Conservation (phyloP, 1,140 invertebrate genomes). For the Lepidurus apus region DNA sequence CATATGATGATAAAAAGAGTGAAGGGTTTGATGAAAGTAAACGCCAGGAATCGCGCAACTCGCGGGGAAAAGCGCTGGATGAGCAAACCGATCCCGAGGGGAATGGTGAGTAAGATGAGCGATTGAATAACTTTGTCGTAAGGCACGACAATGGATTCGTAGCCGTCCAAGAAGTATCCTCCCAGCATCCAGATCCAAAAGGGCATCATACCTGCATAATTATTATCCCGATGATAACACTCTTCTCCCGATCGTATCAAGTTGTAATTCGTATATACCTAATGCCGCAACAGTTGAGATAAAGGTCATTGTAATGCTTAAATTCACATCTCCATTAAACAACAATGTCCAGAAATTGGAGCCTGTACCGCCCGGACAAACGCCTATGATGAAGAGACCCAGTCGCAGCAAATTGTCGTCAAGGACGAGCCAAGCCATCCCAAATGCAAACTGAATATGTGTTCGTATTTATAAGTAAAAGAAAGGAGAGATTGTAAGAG, state of each 20-base stretch:
- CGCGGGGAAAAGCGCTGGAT: constrained; percentile 63
- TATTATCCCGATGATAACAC: background rate
- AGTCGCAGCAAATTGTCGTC: constrained; percentile 55
- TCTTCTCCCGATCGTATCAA: background rate
- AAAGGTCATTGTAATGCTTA: constrained; percentile 89
- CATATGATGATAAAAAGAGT: constrained; percentile 68
- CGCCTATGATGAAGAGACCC: constrained; percentile 86
- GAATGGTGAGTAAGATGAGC: constrained; percentile 70
- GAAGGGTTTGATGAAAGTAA: constrained; percentile 73
- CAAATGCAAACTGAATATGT: constrained; percentile 33
- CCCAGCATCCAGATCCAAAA: constrained; percentile 81
- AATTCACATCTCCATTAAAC: constrained; percentile 77
- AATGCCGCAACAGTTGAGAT: constrained; percentile 75
- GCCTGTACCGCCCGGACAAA: constrained; percentile 83
- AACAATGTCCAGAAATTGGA: constrained; percentile 92
- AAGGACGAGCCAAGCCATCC: constrained; percentile 28
- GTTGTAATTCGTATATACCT: constrained; percentile 51
- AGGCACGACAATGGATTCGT: constrained; percentile 66
- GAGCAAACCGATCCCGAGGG: constrained; percentile 70
- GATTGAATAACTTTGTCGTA: constrained; percentile 70
- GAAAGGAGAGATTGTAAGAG: background rate
- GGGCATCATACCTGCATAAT: constrained; percentile 78
- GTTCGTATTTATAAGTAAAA: background rate
- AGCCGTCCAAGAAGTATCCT: constrained; percentile 70
- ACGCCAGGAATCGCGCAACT: constrained; percentile 62